Base-by-base conservation (phyloP, 2,113 vertebrate genomes). In the Strix uralensis region DNA sequence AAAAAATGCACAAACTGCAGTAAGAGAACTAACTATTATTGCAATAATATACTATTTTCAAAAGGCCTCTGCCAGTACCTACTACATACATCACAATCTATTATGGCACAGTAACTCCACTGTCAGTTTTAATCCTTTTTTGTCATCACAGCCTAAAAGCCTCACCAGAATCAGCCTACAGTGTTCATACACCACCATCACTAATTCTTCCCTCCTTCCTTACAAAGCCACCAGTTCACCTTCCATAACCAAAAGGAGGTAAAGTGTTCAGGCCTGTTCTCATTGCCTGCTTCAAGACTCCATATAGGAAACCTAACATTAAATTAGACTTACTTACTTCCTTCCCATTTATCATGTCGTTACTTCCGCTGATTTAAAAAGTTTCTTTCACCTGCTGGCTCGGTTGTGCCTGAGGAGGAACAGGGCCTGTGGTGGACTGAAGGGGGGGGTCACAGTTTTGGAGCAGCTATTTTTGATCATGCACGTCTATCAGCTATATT, bases 371-470 rank as follows among this genome's bases (percentile, higher is more conserved):
- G 29, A 63, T 62, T 75, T n/a, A 44, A n/a, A 61, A n/a, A 19
- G 3, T 0, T 17, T 79, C 87, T 90, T 85, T 79, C 15, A 72
- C 15, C 20, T 47, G 15, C 22, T 85, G 12, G 26, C 9, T 91
- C 36, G 91, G 13, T 6, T 55, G 5, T 58, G n/a, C 29, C 74
- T 61, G 40, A 80, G 26, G 9, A 81, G 23, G 21, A 75, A 46
- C 3, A 49, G 10, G 7, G 8, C 2, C 38, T 1, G 2, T 15
- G 1, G 2, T 32, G 5, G 13, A 70, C 34, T 32, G 23, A 52
- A 90, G 29, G 3, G 0, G 8, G 8, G 8, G 4, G 3, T 18
- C 40, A 36, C 27, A 58, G 11, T 73, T 72, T 34, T 73, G 36
- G 21, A 86, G 34, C 18, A 82, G 18, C 12, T 69, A 11, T 49